Base-by-base conservation (phyloP, 2,797 vertebrate species). In the Megalops cyprinoides region DNA sequence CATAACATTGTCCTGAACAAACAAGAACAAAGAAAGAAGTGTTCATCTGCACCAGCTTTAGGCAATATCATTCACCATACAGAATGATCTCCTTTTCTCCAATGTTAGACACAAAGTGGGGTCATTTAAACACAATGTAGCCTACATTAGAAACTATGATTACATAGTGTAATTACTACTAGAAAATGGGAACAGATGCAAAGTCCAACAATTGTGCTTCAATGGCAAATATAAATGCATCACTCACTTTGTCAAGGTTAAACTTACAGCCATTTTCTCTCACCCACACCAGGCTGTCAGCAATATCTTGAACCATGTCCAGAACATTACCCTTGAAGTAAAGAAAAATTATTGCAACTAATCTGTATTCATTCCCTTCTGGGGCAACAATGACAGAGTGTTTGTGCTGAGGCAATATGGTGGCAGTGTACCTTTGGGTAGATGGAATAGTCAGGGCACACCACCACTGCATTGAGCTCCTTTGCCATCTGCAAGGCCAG, bases 371-470 rank as follows among this genome's bases (percentile, higher is more conserved):
- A 65, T 65, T 34, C 14, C 60, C 60, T 31, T 31, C 34, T 28
- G 31, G 12, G 15, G n/a, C 25, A 28, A 60, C 28, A 60, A 28
- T 28, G 25, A 6, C 56, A 28, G n/a, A 10, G 10, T 65, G 12
- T 12, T 12, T 37, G 31, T 34, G 31, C 2, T 31, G 2, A 62
- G 3, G 9, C 34, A 62, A 60, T 6, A 12, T 62, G 58, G 34
- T 44, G 1, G 0, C 37, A 55, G 18, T 14, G 46, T 82, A 94
- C 95, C 90, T 93, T 92, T 69, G 95, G 93, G 88, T 92, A 94
- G 76, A 84, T 94, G 83, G 85, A 88, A 89, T 95, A 95, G 89
- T 95, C 94, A 0, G 93, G 95, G 79, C 94, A 95, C 75, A 94
- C 56, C 14, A 95, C 93, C 10, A 86, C 81, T 18, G 90, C 90